phyloP scores from a whole-genome alignment of 2,888 invertebrate genomes.

The Gerris lacustris region DNA sequence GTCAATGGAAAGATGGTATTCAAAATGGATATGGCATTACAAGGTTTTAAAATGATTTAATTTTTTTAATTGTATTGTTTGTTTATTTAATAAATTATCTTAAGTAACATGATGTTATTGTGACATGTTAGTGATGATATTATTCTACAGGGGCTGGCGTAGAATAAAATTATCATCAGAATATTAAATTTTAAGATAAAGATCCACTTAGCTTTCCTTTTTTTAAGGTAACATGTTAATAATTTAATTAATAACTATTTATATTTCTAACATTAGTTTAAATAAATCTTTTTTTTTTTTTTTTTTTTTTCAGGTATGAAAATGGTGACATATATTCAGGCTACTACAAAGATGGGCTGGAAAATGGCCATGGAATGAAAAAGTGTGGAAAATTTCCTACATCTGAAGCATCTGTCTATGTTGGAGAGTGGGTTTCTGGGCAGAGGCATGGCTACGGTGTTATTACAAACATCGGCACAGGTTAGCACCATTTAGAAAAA shows the following conservation, averaged over 20 bases:
- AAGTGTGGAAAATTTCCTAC: slow-evolving; percentile 67
- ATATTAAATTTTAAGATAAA: too few relatives aligned
- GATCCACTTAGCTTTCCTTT: too few relatives aligned
- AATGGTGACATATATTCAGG: slow-evolving; percentile 77
- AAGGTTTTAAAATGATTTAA: slow-evolving; percentile 39
- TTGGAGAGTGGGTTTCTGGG: slow-evolving; percentile 76
- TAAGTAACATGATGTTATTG: neutral
- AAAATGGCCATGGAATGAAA: slow-evolving; percentile 74
- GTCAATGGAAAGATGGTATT: slow-evolving; percentile 67
- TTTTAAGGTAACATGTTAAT: too few relatives aligned
- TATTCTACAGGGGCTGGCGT: too few relatives aligned
- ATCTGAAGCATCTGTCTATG: slow-evolving; percentile 63
- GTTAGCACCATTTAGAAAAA: slow-evolving; percentile 32
- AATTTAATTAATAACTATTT: too few relatives aligned
- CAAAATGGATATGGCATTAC: slow-evolving; percentile 69
- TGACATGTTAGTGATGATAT: neutral
- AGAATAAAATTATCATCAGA: too few relatives aligned
- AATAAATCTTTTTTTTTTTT: neutral
- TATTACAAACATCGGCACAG: slow-evolving; percentile 70
- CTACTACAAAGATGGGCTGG: slow-evolving; percentile 68
- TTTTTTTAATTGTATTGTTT: slow-evolving; percentile 3
- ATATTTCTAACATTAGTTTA: too few relatives aligned
- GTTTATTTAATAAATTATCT: slow-evolving; percentile 9
- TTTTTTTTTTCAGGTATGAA: slow-evolving; percentile 41
- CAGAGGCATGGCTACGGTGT: slow-evolving; percentile 76